Conservation (phyloP, 2,797 vertebrate genomes). For the Gadopsis bispinosus region DNA sequence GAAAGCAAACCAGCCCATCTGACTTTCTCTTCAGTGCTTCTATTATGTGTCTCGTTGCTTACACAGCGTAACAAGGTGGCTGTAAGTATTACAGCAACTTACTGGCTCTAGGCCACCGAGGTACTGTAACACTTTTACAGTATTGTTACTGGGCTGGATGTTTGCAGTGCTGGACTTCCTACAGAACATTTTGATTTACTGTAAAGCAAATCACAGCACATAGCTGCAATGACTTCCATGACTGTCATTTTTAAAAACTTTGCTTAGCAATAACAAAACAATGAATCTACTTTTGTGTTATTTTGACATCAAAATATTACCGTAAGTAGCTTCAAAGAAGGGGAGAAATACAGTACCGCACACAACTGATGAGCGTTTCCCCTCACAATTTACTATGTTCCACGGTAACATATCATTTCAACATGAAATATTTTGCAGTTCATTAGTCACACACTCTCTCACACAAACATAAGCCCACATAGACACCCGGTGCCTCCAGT, state of each 20-base stretch:
- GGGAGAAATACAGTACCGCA: not conserved
- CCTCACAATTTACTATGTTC: not conserved
- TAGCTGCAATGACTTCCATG: not conserved
- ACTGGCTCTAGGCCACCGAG: constrained; percentile 14
- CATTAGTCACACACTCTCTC: constrained; percentile 2
- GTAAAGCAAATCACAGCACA: not conserved
- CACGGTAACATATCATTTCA: not conserved
- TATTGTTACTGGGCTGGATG: constrained; percentile 3
- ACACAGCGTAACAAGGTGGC: constrained; percentile 31
- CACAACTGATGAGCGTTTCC: not conserved
- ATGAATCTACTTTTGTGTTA: too few species aligned
- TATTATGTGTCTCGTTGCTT: constrained; percentile 35
- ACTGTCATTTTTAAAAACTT: not conserved
- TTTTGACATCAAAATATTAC: not conserved
- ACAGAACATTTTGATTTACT: constrained; percentile 6
- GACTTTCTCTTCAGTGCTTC: constrained; percentile 42
- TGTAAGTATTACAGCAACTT: constrained; percentile 41
- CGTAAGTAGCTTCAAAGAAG: not conserved
- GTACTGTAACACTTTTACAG: constrained; percentile 10
- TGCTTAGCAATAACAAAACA: not conserved
- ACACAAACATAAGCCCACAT: constrained; percentile 2
- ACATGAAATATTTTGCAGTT: not conserved
- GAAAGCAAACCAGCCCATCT: constrained; percentile 52
- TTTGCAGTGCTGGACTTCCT: not conserved
- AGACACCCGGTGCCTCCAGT: not conserved